These are phyloP conservation scores for Drosophila kuntzei DNA, from an alignment of 2,888 invertebrate genomes.

Conservation along the genomic window DNA sequence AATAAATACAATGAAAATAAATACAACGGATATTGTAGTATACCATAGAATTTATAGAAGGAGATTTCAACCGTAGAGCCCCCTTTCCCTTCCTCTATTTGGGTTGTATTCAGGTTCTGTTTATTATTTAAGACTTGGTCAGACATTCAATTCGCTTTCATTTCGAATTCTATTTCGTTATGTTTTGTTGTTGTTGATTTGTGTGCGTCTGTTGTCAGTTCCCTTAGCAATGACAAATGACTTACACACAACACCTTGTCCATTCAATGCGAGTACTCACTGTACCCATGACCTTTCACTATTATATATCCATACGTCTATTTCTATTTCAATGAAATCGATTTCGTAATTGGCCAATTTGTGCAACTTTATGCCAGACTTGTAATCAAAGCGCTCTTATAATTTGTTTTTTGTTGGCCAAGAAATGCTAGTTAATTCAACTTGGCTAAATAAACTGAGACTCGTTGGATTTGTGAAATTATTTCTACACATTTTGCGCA, in stretches of 20 bases:
- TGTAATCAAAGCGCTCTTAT: conserved; percentile 47
- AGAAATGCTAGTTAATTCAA: neutral
- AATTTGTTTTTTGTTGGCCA: neutral
- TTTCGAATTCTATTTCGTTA: neutral
- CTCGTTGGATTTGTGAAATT: conserved; percentile 32
- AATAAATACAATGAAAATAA: conserved; percentile 65
- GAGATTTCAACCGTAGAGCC: conserved; percentile 3
- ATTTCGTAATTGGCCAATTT: conserved; percentile 71
- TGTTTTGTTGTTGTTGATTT: conserved; percentile 20
- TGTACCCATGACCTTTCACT: conserved; percentile 5
- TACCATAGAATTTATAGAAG: neutral
- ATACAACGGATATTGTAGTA: conserved; percentile 37
- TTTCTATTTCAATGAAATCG: conserved; percentile 58
- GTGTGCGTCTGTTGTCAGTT: conserved; percentile 32
- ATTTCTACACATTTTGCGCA: conserved; percentile 44
- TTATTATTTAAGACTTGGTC: conserved; percentile 61
- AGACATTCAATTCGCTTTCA: conserved; percentile 64
- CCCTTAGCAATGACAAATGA: conserved; percentile 43
- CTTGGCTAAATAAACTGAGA: conserved; percentile 25
- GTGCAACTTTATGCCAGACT: conserved; percentile 29
- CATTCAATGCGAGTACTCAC: conserved; percentile 2
- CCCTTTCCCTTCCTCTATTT: neutral
- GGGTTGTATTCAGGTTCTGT: conserved; percentile 19
- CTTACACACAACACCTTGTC: conserved; percentile 1
- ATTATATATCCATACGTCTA: conserved; percentile 21